A percentile compares a stretch with the other conserved stretches of the same genome.
Evolutionary conservation across 35 echinoderm and acorn worm species (phyloP).

Genomic region (Lytechinus pictus): DNA sequence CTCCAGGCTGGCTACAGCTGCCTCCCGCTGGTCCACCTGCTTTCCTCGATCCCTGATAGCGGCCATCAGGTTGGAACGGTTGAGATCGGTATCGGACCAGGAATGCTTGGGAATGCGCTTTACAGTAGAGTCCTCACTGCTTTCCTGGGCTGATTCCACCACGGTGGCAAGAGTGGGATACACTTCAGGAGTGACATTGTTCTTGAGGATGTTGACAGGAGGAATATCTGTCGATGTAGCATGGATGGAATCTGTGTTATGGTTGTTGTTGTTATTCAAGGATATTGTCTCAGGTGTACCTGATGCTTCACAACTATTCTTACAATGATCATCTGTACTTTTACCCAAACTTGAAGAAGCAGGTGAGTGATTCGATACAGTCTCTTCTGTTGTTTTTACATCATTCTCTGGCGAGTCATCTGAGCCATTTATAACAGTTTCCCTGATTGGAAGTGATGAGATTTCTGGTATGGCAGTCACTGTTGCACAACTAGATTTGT

Average conservation of each 20-base stretch:
- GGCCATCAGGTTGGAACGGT: slow-evolving; percentile 55
- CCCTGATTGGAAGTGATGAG: slow-evolving; percentile 14
- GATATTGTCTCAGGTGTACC: not conserved
- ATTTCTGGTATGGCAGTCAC: slow-evolving; percentile 17
- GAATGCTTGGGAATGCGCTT: slow-evolving; percentile 31
- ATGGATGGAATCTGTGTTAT: not conserved
- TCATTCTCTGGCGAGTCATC: slow-evolving; percentile 18
- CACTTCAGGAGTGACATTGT: not conserved
- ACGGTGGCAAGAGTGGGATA: not conserved
- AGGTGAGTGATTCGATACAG: not conserved
- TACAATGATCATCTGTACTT: slow-evolving; percentile 7
- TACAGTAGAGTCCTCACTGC: not conserved
- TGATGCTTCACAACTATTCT: not conserved
- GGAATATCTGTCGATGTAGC: not conserved
- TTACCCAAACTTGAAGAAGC: not conserved
- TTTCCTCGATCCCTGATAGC: slow-evolving; percentile 53
- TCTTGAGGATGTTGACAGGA: not conserved
- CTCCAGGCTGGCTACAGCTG: slow-evolving; percentile 56
- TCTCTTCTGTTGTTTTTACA: not conserved
- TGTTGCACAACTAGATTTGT: slow-evolving; percentile 19
- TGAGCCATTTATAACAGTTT: slow-evolving; percentile 33
- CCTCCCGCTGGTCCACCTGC: slow-evolving; percentile 39
- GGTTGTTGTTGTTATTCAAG: slow-evolving; percentile 34
- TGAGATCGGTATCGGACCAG: slow-evolving; percentile 56
- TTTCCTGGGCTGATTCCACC: not conserved